These are phyloP conservation scores for Lymantria dispar DNA, from an alignment of 2,888 invertebrate genomes.

Conservation along the genomic window DNA sequence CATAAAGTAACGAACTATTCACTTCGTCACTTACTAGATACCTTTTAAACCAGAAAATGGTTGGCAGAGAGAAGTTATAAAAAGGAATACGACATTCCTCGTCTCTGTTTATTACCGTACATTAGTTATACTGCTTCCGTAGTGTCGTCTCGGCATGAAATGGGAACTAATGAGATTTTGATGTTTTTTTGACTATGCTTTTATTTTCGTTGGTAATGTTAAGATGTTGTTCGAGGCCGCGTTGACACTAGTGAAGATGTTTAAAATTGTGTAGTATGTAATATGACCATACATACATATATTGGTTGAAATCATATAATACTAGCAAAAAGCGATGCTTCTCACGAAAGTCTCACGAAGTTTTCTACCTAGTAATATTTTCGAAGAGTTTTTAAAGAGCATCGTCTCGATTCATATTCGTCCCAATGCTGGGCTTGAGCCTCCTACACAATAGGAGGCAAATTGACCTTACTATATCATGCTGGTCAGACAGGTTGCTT, in stretches of 20 bases:
- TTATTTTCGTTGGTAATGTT: slow-evolving; percentile 72
- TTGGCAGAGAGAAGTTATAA: slow-evolving; percentile 74
- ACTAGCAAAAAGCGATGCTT: no score
- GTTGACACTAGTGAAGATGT: slow-evolving; percentile 37
- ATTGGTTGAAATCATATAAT: no score
- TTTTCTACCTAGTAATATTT: no score
- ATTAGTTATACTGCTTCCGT: slow-evolving; percentile 82
- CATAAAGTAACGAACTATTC: slow-evolving; percentile 33
- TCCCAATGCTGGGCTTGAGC: no score
- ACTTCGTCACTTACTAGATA: slow-evolving; percentile 54
- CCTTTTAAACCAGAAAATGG: slow-evolving; percentile 76
- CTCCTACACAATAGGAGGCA: no score
- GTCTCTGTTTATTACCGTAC: slow-evolving; percentile 79
- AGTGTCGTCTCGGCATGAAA: slow-evolving; percentile 80
- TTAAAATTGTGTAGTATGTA: not conserved
- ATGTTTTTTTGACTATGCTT: slow-evolving; percentile 82
- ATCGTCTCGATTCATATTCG: no score
- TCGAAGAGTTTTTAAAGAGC: no score
- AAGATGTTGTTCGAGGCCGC: slow-evolving; percentile 54
- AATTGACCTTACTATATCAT: no score
- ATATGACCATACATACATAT: no score
- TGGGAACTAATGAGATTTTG: slow-evolving; percentile 83
- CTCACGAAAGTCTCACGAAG: no score
- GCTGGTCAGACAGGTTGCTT: no score
- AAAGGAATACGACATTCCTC: slow-evolving; percentile 80